Base-by-base conservation (phyloP, 2,888 invertebrate genomes). In the Isoperla grammatica region DNA sequence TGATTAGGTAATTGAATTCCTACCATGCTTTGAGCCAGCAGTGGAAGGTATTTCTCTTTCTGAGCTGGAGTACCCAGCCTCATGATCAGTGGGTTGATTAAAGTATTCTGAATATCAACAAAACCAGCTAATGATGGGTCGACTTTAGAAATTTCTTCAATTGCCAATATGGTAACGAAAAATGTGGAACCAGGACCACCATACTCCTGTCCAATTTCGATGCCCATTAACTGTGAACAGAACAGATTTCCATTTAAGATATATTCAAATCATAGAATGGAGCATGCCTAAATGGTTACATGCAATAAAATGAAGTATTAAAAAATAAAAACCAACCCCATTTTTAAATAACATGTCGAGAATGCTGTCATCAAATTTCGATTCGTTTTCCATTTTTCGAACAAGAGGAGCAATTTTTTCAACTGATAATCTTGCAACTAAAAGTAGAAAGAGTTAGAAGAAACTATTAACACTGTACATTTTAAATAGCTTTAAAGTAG, bases 91-190 rank as follows among this genome's bases (percentile, higher is more conserved):
- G 89, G 88, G 72, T 90, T 92, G 39, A 95, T 88, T 29, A 98
- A 79, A 0, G 97, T 97, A 72, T 97, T 98, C 73, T 98, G 98
- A 63, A 98, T 89, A 72, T 97, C 97, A 4, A 94, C 90, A 56
- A 89, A 79, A 0, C 93, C 90, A 13, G 87, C 88, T 0, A 97
- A 88, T 0, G 95, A 81, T 0, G 95, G 89, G 74, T 97, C 96
- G 4, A 95, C 89, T 75, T 93, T 90, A 1, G 96, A 89, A 40
- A 98, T 72, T 73, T 98, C 96, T 74, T 98, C 97, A 2, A 98
- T 89, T 0, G 90, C 86, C 60, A 97, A 74, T 72, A 94, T 89
- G 67, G 92, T 87, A 17, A 91, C 87, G 75, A 95, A 88, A 76
- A 98, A 97, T 49, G 88, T 86, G 63, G 90, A 88, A 22, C 89